Conservation (phyloP, 1,140 invertebrate species). For the Pseudachorutes palmiensis region DNA sequence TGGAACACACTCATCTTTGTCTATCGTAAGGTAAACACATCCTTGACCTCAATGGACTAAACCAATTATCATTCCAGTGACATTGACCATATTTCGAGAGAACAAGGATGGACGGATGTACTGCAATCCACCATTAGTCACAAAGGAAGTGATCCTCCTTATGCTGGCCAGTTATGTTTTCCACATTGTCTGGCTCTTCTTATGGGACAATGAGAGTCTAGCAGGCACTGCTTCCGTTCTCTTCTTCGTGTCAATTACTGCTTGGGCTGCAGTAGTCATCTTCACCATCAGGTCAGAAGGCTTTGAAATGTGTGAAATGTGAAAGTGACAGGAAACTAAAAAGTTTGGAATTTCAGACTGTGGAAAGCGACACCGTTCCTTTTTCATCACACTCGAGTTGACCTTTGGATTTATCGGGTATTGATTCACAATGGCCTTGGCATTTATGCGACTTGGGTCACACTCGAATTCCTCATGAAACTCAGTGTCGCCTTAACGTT, state of each 20-base stretch:
- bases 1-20: neutral
- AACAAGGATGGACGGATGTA: conserved; percentile 11
- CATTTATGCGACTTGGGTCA: neutral
- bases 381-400: conserved; percentile 5
- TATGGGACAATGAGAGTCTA: conserved; percentile 5
- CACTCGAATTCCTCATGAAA: conserved; percentile 8
- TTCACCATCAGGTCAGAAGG: conserved; percentile 15
- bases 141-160: neutral
- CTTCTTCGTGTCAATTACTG: neutral
- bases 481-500: neutral
- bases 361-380: conserved; percentile 5
- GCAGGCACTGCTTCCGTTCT: neutral
- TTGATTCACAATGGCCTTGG: conserved; percentile 17
- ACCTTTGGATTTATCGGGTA: conserved; percentile 18
- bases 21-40: neutral
- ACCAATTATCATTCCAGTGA: neutral
- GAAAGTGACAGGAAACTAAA: neutral
- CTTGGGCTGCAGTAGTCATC: conserved; percentile 1
- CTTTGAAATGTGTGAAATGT: no score
- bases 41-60: neutral
- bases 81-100: neutral
- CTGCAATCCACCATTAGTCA: conserved; percentile 2
- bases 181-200: conserved; percentile 10
- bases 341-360: neutral
- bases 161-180: neutral